These are phyloP conservation scores for Hystrix brachyura DNA, from an alignment of 2,113 vertebrate species.

Conservation along the genomic window DNA sequence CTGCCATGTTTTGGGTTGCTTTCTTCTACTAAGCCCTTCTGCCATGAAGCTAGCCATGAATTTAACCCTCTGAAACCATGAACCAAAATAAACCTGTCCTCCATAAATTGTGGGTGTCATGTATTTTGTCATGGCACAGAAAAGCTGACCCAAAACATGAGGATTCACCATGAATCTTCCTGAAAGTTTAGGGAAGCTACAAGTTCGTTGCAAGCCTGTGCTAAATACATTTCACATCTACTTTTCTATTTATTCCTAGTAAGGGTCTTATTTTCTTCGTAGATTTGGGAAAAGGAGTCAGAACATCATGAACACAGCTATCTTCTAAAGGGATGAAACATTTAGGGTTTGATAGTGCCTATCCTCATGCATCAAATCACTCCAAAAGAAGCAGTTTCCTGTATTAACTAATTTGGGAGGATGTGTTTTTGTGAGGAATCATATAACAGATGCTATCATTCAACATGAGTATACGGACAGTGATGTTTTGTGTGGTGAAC, in stretches of 20 bases:
- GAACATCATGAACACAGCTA: background rate
- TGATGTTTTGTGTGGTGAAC: background rate
- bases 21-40: background rate
- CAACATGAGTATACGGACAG: background rate
- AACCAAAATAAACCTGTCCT: background rate
- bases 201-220: background rate
- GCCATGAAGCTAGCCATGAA: background rate
- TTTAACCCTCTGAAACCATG: background rate
- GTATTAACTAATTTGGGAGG: background rate
- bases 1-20: background rate
- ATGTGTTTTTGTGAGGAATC: background rate
- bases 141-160: background rate
- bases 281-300: background rate
- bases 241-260: constrained; percentile 20
- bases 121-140: background rate
- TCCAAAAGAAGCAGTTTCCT: constrained; percentile 21
- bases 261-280: constrained; percentile 61
- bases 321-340: constrained; percentile 52
- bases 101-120: background rate
- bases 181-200: constrained; percentile 41
- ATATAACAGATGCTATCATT: background rate
- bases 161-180: background rate
- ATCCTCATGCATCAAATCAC: background rate
- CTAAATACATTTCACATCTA: background rate
- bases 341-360: background rate